Evolutionary conservation across 2,113 vertebrate species (phyloP).

Genomic region (Lates calcarifer): DNA sequence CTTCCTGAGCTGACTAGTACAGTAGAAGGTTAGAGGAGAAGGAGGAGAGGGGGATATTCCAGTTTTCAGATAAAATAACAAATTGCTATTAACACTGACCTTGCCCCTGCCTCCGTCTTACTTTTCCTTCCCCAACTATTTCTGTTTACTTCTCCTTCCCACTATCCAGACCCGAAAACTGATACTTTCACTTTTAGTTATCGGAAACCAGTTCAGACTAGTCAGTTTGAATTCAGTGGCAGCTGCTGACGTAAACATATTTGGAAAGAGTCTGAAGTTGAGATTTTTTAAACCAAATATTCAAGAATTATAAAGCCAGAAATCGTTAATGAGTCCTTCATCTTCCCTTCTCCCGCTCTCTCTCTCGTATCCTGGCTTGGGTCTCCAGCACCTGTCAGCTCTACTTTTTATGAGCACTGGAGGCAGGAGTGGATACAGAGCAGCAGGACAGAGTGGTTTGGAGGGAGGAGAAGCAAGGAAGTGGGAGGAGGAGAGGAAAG

Average conservation of each 20-base stretch:
- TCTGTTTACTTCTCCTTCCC: background rate
- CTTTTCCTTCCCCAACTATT: background rate
- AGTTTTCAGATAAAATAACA: slow-evolving; percentile 37
- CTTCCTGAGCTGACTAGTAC: slow-evolving; percentile 11
- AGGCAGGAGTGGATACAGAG: slow-evolving; percentile 57
- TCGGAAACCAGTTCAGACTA: background rate
- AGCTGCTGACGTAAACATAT: slow-evolving; percentile 1
- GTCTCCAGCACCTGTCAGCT: slow-evolving; percentile 78
- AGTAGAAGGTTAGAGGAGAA: background rate
- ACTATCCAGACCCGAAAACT: background rate
- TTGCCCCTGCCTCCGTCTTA: background rate
- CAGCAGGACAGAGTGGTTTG: slow-evolving; percentile 18
- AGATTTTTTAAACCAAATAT: background rate
- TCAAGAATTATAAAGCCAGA: slow-evolving; percentile 34
- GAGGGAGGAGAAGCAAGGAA: slow-evolving; percentile 31
- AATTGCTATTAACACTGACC: slow-evolving; percentile 49
- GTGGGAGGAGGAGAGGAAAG: slow-evolving; percentile 34
- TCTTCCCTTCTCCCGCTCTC: background rate
- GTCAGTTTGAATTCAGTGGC: background rate
- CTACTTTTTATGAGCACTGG: slow-evolving; percentile 57
- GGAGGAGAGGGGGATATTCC: background rate
- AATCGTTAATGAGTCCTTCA: slow-evolving; percentile 36
- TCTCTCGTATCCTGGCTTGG: slow-evolving; percentile 54
- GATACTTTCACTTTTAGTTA: background rate
- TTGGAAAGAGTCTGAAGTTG: background rate